These are phyloP conservation scores for Pogonus chalceus DNA, from an alignment of 1,140 invertebrate genomes.

Conservation along the genomic window DNA sequence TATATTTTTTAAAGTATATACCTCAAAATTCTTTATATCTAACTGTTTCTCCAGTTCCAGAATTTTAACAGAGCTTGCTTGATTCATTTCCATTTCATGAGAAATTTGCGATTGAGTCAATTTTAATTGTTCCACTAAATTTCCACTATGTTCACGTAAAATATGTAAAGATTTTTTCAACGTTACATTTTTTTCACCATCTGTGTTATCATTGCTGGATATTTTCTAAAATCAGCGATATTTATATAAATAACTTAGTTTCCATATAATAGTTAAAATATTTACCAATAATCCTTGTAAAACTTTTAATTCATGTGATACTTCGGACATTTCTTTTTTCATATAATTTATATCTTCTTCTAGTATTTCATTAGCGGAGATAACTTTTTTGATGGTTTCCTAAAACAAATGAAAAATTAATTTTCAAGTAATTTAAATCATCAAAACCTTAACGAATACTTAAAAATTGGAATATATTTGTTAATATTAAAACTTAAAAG, in stretches of 20 bases:
- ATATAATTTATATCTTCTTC: background rate
- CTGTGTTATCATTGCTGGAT: too few species aligned
- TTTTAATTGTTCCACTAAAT: conserved; percentile 3
- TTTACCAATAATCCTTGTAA: conserved; percentile 3
- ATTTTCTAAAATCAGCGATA: background rate
- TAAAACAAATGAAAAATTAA: too few species aligned
- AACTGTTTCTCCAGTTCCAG: background rate
- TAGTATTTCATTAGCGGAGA: background rate
- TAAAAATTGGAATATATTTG: too few species aligned
- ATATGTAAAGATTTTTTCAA: background rate
- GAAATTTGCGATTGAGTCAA: background rate
- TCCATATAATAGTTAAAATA: background rate
- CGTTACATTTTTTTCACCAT: background rate
- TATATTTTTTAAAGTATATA: background rate
- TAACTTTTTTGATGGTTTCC: background rate
- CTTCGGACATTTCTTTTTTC: background rate
- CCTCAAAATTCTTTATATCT: background rate
- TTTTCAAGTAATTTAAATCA: too few species aligned
- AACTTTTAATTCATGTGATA: background rate
- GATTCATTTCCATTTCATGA: background rate
- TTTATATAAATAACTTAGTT: background rate
- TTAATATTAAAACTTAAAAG: too few species aligned
- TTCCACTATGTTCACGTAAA: background rate
- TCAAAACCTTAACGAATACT: too few species aligned
- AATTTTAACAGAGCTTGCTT: background rate